Base-by-base conservation (phyloP, 1,140 invertebrate species). In the Bombus confusus region DNA sequence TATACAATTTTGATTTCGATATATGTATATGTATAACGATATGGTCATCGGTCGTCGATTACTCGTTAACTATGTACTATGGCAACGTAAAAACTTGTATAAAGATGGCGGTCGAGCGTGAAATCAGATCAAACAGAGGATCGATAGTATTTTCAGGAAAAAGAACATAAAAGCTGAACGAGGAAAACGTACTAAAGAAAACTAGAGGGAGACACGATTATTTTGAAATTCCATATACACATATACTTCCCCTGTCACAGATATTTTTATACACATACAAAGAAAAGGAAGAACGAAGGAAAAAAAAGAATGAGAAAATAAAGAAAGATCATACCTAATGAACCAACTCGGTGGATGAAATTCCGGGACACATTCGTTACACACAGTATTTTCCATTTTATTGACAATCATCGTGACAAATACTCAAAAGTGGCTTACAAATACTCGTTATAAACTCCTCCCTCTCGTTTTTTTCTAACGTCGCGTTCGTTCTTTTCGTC, bases 1-100 rank as follows among this genome's bases (percentile, higher is more conserved):
- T 94, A 94, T 94, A 94, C 94, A 94, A 94, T 94, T 94, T 94
- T 93, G 91, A 94, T 94, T 94, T 94, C 73, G 64, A 69, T 84
- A 84, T 79, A 80, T 75, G 81, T 28, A 83, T 76, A 86, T 71
- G 71, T 80, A 80, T 90, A 84, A 74, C 78, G 66, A 80, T 76
- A 84, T 87, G 62, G 62, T 86, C 68, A 34, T 64, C 80, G 88
- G 88, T 89, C 89, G 92, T 91, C 84, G 81, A 86, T 92, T 92
- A 91, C 87, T 91, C 86, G 71, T 89, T 87, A 91, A 91, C 88
- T 91, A 52, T 52, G 47, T 52, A 88, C 91, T 93, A 93, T 94
- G 93, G 92, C 93, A 94, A 94, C 92, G 72, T 93, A 93, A 94
- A 91, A 41, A 78, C 34, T 93, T 91, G 88, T 92, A 92, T 91